Evolutionary conservation across 2,888 invertebrate species (phyloP).

Genomic region (Diadromus collaris): DNA sequence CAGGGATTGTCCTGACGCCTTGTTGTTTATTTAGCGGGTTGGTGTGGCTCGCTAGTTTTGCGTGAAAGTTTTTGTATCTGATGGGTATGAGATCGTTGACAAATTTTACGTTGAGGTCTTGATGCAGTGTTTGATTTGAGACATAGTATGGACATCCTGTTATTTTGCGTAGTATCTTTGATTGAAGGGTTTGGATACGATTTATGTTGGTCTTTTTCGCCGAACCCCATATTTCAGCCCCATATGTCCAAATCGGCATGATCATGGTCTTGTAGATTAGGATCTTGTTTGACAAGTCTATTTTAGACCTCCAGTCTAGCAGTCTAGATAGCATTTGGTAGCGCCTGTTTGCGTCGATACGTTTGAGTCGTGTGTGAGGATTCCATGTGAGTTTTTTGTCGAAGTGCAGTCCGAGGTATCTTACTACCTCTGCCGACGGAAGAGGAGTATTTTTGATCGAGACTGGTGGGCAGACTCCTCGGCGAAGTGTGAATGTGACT

Average conservation of each 20-base stretch:
- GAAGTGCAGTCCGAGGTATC: conserved; percentile 63
- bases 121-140: not conserved
- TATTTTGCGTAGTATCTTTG: not conserved
- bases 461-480: conserved; percentile 38
- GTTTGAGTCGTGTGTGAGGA: conserved; percentile 10
- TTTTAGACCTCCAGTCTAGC: not conserved
- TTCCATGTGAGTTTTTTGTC: conserved; percentile 61
- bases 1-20: not conserved
- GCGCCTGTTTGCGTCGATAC: not conserved
- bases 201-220: not conserved
- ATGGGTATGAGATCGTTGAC: not conserved
- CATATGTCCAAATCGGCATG: conserved; percentile 9
- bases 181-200: not conserved
- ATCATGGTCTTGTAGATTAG: conserved; percentile 12
- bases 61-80: not conserved
- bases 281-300: not conserved
- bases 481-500: conserved; percentile 63
- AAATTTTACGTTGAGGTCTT: not conserved
- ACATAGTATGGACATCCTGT: not conserved
- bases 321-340: not conserved
- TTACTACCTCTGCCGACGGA: conserved; percentile 52
- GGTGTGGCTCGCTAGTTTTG: not conserved
- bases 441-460: conserved; percentile 48
- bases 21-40: not conserved
- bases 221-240: conserved; percentile 2